These are phyloP conservation scores for Tethya wilhelma DNA, from an alignment of 37 sponge, comb jelly and placozoan genomes.

Conservation along the genomic window DNA sequence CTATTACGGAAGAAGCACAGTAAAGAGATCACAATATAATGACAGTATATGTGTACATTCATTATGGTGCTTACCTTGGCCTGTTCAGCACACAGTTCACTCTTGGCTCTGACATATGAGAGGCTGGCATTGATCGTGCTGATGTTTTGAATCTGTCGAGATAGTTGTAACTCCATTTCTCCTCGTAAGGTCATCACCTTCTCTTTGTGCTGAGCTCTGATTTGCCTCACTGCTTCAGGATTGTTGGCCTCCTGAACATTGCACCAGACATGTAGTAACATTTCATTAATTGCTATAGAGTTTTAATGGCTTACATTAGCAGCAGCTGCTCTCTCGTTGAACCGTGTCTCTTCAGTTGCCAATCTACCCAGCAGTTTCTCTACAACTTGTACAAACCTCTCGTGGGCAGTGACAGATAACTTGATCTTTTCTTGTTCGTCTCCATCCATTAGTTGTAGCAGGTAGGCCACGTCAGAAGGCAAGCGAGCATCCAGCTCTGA, in stretches of 20 bases:
- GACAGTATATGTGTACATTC: no score
- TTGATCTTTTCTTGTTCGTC: background rate
- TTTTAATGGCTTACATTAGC: no score
- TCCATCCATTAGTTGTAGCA: background rate
- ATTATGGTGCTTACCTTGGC: background rate
- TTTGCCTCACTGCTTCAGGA: background rate
- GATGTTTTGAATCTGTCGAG: background rate
- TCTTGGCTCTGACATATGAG: background rate
- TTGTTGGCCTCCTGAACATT: background rate
- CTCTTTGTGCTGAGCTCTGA: background rate
- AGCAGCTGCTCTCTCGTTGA: background rate
- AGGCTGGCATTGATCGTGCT: background rate
- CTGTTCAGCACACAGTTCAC: background rate
- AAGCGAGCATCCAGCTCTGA: background rate
- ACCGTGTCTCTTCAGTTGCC: background rate
- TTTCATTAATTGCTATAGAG: background rate
- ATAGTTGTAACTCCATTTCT: background rate
- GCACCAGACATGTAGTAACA: background rate
- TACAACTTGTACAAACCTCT: background rate
- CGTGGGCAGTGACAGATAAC: background rate
- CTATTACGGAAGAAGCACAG: no score
- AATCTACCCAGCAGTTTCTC: constrained; percentile 1
- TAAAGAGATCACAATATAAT: no score
- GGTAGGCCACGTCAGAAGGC: background rate
- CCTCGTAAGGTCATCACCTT: background rate